Evolutionary conservation across 2,113 vertebrate species (phyloP).

Genomic region (Xiphias gladius): DNA sequence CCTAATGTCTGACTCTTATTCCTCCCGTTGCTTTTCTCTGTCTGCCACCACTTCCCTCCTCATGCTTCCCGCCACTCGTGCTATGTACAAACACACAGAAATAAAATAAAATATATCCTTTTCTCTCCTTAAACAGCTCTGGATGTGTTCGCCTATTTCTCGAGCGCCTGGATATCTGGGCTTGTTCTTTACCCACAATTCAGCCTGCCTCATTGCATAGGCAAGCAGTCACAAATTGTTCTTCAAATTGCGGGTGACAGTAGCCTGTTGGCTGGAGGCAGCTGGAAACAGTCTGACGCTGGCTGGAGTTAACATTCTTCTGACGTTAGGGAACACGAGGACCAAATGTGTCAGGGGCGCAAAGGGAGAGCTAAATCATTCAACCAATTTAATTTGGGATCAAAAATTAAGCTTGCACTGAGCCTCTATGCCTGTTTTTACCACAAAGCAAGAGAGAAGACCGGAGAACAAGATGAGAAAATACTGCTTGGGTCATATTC

Average conservation of each 20-base stretch:
- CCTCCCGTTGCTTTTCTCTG: not conserved
- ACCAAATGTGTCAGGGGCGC: not conserved
- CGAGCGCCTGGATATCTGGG: slow-evolving; percentile 27
- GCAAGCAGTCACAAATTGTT: slow-evolving; percentile 47
- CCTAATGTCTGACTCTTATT: not conserved
- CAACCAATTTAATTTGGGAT: not conserved
- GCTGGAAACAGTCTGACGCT: slow-evolving; percentile 25
- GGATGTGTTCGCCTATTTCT: slow-evolving; percentile 32
- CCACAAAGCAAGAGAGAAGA: not conserved
- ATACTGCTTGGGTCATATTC: not conserved
- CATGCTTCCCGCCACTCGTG: not conserved
- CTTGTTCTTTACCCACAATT: slow-evolving; percentile 20
- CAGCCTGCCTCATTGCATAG: slow-evolving; percentile 42
- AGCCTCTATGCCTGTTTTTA: not conserved
- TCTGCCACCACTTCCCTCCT: slow-evolving; percentile 6
- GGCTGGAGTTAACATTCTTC: slow-evolving; percentile 28
- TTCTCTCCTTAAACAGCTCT: slow-evolving; percentile 11
- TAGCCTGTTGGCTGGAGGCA: slow-evolving; percentile 49
- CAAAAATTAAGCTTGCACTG: not conserved
- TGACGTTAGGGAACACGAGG: slow-evolving; percentile 13
- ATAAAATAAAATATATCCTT: slow-evolving; percentile 51
- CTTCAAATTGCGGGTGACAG: slow-evolving; percentile 47
- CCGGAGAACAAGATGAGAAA: not conserved
- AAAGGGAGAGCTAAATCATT: slow-evolving; percentile 13
- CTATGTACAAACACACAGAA: slow-evolving; percentile 12